A percentile compares a stretch with the other conserved stretches of the same genome.
Conservation (phyloP, 2,113 vertebrate species). For the Hydrolagus affinis region DNA sequence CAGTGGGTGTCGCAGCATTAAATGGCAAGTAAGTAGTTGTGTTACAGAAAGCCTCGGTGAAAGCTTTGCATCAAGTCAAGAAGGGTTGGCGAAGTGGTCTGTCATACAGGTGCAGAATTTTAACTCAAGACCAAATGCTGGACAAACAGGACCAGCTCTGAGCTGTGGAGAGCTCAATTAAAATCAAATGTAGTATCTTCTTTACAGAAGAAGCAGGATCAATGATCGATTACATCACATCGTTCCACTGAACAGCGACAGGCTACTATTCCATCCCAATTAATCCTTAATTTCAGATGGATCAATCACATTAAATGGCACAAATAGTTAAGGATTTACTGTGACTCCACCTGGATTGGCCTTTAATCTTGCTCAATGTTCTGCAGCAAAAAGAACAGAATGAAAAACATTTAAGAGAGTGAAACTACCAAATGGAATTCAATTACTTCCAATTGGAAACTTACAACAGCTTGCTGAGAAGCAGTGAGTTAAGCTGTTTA, state of each 20-base stretch:
- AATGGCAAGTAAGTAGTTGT: constrained; percentile 80
- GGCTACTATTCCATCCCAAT: no score
- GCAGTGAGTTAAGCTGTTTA: neutral
- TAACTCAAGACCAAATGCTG: neutral
- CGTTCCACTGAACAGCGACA: neutral
- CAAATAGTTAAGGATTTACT: neutral
- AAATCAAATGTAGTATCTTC: neutral
- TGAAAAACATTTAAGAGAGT: neutral
- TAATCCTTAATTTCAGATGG: constrained; percentile 1
- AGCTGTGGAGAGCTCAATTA: neutral
- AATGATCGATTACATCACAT: neutral
- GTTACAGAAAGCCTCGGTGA: neutral
- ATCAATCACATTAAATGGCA: constrained; percentile 11
- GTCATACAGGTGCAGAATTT: neutral
- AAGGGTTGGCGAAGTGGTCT: no score
- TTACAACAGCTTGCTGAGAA: neutral
- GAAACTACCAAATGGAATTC: constrained; percentile 7
- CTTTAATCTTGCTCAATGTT: constrained; percentile 23
- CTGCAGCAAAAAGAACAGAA: neutral
- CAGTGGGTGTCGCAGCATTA: constrained; percentile 83
- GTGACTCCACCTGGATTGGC: neutral
- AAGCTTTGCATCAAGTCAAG: neutral
- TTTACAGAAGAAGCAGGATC: neutral
- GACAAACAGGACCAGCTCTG: neutral
- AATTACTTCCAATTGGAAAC: neutral